These are phyloP conservation scores for Malurus cyaneus DNA, from an alignment of 2,113 vertebrate genomes.

Conservation along the genomic window DNA sequence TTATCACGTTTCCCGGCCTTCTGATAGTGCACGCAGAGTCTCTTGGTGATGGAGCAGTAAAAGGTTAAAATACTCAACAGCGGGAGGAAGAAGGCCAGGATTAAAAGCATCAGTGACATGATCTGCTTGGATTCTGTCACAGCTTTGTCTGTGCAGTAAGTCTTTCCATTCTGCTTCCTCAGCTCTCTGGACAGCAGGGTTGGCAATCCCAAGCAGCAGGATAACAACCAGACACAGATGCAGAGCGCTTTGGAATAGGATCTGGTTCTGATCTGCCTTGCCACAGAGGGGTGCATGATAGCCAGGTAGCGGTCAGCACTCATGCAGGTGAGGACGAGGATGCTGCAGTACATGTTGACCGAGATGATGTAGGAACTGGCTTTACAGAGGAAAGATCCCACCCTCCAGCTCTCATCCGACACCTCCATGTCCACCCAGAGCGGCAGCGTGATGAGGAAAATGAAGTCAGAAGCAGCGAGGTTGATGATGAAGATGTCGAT, in stretches of 20 bases:
- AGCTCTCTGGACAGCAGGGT: constrained; percentile 72
- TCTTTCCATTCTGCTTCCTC: constrained; percentile 17
- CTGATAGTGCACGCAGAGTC: constrained; percentile 71
- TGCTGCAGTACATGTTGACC: constrained; percentile 79
- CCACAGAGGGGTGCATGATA: constrained; percentile 49
- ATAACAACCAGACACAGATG: constrained; percentile 68
- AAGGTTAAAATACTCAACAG: constrained; percentile 74
- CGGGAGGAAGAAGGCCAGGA: constrained; percentile 75
- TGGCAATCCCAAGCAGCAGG: constrained; percentile 72
- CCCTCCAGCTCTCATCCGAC: constrained; percentile 58
- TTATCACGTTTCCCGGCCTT: constrained; percentile 68
- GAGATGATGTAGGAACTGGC: constrained; percentile 76
- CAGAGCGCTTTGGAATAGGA: constrained; percentile 49
- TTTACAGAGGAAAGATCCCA: constrained; percentile 75
- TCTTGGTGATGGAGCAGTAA: constrained; percentile 75
- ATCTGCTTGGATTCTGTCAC: constrained; percentile 4
- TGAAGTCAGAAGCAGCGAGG: constrained; percentile 75
- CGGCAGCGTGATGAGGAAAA: constrained; percentile 76
- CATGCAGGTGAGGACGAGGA: constrained; percentile 78
- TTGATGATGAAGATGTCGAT: constrained; percentile 78
- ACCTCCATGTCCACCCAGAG: constrained; percentile 77
- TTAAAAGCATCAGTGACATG: constrained; percentile 52
- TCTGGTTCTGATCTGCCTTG: constrained; percentile 65
- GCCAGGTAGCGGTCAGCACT: constrained; percentile 77
- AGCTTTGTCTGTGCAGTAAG: constrained; percentile 60